Evolutionary conservation across 1,140 invertebrate species (phyloP).

Genomic region (Penaeus chinensis): DNA sequence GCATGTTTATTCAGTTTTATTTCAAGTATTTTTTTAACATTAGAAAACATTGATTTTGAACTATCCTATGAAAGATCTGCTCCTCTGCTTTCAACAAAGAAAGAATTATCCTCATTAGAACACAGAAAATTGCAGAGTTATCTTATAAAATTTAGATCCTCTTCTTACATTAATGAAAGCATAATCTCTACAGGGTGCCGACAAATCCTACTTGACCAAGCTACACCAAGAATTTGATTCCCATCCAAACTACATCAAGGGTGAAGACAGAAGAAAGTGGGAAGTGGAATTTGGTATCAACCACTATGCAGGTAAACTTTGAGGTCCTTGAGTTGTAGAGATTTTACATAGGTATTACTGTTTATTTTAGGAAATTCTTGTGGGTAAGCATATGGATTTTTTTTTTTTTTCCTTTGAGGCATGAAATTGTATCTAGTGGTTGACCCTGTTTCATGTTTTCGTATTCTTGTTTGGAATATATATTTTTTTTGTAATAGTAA

Average conservation of each 20-base stretch:
- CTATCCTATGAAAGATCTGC: too few species aligned
- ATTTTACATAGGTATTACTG: neutral
- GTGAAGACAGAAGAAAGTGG: conserved; percentile 87
- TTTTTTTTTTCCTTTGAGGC: too few species aligned
- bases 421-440: neutral
- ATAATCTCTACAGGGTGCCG: conserved; percentile 76
- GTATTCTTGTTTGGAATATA: neutral
- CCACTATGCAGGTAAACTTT: conserved; percentile 87
- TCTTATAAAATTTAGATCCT: too few species aligned
- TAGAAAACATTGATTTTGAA: too few species aligned
- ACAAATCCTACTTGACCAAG: conserved; percentile 89
- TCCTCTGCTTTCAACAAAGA: too few species aligned
- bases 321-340: neutral
- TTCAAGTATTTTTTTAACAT: too few species aligned
- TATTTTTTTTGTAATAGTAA: neutral
- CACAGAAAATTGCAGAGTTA: too few species aligned
- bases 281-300: conserved; percentile 90
- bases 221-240: conserved; percentile 89
- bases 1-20: too few species aligned
- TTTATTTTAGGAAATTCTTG: neutral
- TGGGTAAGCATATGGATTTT: neutral
- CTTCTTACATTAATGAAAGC: too few species aligned
- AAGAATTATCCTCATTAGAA: neutral
- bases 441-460: neutral
- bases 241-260: conserved; percentile 89